phyloP scores from a whole-genome alignment of 2,113 vertebrate genomes.

The chimpanzee (Pan troglodytes) region NHGRI_mPanTro3-v2.1_pri NC_072411.2:126799001-126799500 shows the following conservation, averaged over 20 bases:
- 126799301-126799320: conserved; percentile 99
- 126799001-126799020: conserved; percentile 47
- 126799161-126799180: conserved; percentile 99
- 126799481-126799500: conserved; percentile 25
- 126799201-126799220: conserved; percentile 99
- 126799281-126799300: conserved; percentile 99
- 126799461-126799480: conserved; percentile 33
- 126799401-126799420: conserved; percentile 66
- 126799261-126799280: conserved; percentile 99
- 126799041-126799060: conserved; percentile 42
- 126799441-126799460: conserved; percentile 43
- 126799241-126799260: conserved; percentile 99
- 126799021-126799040: conserved; percentile 27
- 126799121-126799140: conserved; percentile 65
- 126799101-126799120: conserved; percentile 56
- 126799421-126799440: conserved; percentile 43
- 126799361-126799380: conserved; percentile 36
- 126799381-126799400: conserved; percentile 3
- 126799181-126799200: conserved; percentile 98
- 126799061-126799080: conserved; percentile 36
- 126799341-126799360: conserved; percentile 92
- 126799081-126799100: conserved; percentile 9
- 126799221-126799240: conserved; percentile 99
- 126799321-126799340: conserved; percentile 99
- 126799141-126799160: conserved; percentile 97